These are phyloP conservation scores for Bemisia tabaci DNA, from an alignment of 1,140 invertebrate species.

Conservation along the genomic window DNA sequence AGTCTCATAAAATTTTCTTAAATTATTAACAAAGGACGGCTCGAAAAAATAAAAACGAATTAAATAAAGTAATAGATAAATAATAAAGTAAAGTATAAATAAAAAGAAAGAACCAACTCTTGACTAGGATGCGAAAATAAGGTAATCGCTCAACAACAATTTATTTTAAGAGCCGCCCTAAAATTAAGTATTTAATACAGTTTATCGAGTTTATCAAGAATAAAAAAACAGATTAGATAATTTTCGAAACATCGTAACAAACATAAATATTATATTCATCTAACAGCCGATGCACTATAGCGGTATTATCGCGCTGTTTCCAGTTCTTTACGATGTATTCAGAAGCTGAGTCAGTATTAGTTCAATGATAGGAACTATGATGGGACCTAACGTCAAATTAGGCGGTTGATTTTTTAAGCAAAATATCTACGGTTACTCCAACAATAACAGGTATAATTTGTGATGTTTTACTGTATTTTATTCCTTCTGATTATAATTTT, in stretches of 20 bases:
- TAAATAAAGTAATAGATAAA: constrained; percentile 1
- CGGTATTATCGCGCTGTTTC: not conserved
- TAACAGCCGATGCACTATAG: not conserved
- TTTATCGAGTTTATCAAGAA: not conserved
- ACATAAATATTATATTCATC: not conserved
- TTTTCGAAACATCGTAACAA: not conserved
- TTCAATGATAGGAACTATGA: not conserved
- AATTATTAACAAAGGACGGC: not conserved
- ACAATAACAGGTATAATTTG: not conserved
- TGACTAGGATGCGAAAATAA: not conserved
- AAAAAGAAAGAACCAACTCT: not conserved
- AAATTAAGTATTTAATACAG: not conserved
- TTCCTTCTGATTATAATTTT: not conserved
- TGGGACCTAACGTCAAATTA: not conserved
- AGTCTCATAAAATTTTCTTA: not conserved
- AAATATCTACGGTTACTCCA: not conserved
- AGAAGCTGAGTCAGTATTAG: not conserved
- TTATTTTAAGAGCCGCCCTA: not conserved
- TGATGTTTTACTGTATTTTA: not conserved
- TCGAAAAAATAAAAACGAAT: not conserved
- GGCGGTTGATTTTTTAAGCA: not conserved
- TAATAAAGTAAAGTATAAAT: constrained; percentile 1
- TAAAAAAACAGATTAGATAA: not conserved
- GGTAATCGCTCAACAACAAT: not conserved
- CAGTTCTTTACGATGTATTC: not conserved